Percentiles rank a stretch among this genome's conserved stretches.
phyloP scores from a whole-genome alignment of 2,797 vertebrate species.

The Heterohyrax brucei region DNA sequence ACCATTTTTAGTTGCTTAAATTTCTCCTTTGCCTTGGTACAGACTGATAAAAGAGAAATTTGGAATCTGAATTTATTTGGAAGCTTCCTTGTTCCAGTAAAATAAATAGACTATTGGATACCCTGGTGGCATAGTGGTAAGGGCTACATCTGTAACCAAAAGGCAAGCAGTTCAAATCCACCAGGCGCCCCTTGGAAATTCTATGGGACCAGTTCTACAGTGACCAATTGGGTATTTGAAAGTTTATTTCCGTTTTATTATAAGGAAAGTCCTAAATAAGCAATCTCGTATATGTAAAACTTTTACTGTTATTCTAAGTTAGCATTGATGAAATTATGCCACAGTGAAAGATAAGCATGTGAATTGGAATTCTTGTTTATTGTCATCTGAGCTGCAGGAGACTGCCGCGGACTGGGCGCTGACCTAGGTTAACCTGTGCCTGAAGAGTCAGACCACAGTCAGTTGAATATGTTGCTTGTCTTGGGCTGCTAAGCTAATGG shows the following conservation, averaged over 20 bases:
- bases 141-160: no score
- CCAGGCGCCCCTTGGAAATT: no score
- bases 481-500: background rate
- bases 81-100: background rate
- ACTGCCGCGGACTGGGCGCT: background rate
- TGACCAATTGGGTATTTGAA: background rate
- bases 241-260: slow-evolving; percentile 40
- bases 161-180: no score
- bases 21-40: background rate
- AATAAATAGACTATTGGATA: background rate
- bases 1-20: background rate
- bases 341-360: background rate
- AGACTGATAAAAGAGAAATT: background rate
- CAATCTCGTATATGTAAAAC: background rate
- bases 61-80: background rate
- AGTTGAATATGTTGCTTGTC: background rate
- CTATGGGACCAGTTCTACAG: no score
- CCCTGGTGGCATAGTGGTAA: no score
- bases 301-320: background rate
- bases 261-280: background rate
- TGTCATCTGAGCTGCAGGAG: background rate
- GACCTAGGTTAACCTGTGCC: background rate
- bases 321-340: background rate
- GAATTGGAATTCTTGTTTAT: slow-evolving; percentile 7
- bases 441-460: background rate